A percentile compares a stretch with the other conserved stretches of the same genome.
Evolutionary conservation across 2,797 vertebrate genomes (phyloP).

Genomic region (Rhyacichthys aspro): DNA sequence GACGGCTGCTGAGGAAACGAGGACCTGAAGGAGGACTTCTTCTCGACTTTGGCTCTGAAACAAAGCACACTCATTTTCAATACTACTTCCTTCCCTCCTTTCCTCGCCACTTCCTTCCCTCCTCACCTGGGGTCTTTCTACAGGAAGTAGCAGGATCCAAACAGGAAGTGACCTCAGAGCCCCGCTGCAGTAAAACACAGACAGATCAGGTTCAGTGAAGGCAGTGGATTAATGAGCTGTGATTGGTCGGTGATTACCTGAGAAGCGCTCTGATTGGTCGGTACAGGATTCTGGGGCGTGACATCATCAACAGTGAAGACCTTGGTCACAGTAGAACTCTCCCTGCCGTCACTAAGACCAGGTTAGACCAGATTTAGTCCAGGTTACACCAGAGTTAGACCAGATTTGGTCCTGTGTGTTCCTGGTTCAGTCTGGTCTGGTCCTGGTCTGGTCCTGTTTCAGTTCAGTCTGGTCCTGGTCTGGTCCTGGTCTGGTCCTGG

Average conservation of each 20-base stretch:
- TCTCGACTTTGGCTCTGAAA: constrained; percentile 53
- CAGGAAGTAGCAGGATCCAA: neutral
- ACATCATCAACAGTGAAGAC: constrained; percentile 83
- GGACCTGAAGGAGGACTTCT: constrained; percentile 57
- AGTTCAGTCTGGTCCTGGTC: no score
- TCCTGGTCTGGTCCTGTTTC: no score
- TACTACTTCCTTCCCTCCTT: no score
- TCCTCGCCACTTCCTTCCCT: neutral
- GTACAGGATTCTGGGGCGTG: constrained; percentile 43
- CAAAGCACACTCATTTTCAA: neutral
- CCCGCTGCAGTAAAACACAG: neutral
- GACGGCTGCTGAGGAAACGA: constrained; percentile 60
- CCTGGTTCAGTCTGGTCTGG: no score
- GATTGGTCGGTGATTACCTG: neutral
- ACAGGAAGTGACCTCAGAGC: neutral
- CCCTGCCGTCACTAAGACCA: constrained; percentile 87
- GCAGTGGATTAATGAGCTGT: no score
- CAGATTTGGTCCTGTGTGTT: no score
- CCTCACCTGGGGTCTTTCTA: neutral
- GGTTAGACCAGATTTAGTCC: no score
- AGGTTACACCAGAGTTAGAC: no score
- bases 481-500: no score
- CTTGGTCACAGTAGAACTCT: constrained; percentile 90
- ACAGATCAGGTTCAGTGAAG: no score
- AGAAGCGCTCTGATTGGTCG: constrained; percentile 3